Conservation (phyloP, 2,888 invertebrate species). For the Lasioglossum lativentre region DNA sequence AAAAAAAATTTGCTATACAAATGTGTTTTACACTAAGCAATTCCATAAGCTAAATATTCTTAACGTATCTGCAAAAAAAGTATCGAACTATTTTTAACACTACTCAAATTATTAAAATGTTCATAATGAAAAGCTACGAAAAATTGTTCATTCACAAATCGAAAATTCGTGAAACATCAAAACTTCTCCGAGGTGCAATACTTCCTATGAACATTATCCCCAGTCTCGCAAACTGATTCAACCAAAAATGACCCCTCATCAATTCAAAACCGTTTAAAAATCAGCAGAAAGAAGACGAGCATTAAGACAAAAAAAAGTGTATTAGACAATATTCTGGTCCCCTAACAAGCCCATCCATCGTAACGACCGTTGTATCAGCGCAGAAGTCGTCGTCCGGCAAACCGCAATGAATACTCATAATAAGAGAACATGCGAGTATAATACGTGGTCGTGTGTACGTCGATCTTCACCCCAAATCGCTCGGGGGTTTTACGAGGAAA, state of each 20-base stretch:
- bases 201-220: too few relatives aligned
- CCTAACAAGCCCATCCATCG: too few relatives aligned
- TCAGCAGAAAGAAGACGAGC: too few relatives aligned
- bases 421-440: conserved; percentile 65
- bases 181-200: too few relatives aligned
- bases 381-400: conserved; percentile 27
- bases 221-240: too few relatives aligned
- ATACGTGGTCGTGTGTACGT: conserved; percentile 52
- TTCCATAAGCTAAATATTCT: not conserved
- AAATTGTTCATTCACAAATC: too few relatives aligned
- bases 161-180: too few relatives aligned
- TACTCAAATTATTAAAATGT: not conserved
- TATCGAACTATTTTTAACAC: not conserved
- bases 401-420: conserved; percentile 72
- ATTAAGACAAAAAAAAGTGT: too few relatives aligned
- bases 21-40: not conserved
- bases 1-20: not conserved
- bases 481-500: conserved; percentile 71
- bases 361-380: not conserved
- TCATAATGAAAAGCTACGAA: too few relatives aligned
- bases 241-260: too few relatives aligned
- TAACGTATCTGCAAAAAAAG: not conserved
- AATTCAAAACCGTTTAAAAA: too few relatives aligned
- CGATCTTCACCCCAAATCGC: conserved; percentile 72
- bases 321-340: too few relatives aligned